Evolutionary conservation across 2,888 invertebrate species (phyloP).

Genomic region (Cerastis rubricosa): DNA sequence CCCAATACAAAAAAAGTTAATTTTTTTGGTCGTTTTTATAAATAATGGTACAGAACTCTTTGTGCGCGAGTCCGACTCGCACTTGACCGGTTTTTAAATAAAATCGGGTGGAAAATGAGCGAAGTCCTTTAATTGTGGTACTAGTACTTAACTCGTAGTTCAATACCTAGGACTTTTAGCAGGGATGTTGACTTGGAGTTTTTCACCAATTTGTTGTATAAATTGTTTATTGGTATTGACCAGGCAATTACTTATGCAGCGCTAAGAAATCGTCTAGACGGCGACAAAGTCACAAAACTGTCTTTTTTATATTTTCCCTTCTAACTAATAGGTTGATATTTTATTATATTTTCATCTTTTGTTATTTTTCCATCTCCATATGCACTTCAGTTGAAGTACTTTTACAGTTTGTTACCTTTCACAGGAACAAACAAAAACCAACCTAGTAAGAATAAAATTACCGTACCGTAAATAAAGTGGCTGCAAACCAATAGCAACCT

Average conservation of each 20-base stretch:
- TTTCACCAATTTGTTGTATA: not conserved
- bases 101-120: not conserved
- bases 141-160: not conserved
- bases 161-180: not conserved
- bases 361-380: too few species aligned
- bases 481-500: not conserved
- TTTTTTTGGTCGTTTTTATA: too few species aligned
- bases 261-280: not conserved
- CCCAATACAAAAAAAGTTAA: too few species aligned
- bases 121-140: not conserved
- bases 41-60: too few species aligned
- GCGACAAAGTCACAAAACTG: too few species aligned
- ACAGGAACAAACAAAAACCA: not conserved
- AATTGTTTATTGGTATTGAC: not conserved
- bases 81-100: too few species aligned
- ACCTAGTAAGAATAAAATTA: too few species aligned
- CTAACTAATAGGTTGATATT: too few species aligned
- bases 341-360: too few species aligned
- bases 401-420: not conserved
- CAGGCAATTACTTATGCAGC: not conserved
- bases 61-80: too few species aligned
- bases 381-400: not conserved
- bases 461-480: too few species aligned
- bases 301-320: too few species aligned
- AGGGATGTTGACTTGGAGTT: not conserved